Percentiles rank a stretch among this genome's conserved stretches.
Conservation (phyloP, 1,140 invertebrate genomes). For the Doryteuthis pealeii region DNA sequence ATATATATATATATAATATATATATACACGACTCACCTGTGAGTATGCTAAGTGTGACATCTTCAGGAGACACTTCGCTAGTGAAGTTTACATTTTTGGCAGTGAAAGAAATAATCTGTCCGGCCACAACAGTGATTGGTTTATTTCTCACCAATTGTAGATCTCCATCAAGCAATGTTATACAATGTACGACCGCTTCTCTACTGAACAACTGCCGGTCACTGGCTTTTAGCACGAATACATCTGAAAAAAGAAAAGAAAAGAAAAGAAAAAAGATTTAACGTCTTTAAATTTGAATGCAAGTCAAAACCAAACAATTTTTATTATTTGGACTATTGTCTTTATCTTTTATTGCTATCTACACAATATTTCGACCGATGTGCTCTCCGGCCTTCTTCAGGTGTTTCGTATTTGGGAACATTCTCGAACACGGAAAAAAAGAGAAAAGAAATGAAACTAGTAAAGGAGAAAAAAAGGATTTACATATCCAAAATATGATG, state of each 20-base stretch:
- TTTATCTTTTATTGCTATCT: background rate
- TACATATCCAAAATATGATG: too few species aligned
- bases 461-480: too few species aligned
- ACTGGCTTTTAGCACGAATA: constrained; percentile 29
- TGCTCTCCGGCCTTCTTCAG: background rate
- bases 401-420: too few species aligned
- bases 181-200: constrained; percentile 22
- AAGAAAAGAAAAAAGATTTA: background rate
- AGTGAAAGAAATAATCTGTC: constrained; percentile 24
- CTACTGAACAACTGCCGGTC: constrained; percentile 32
- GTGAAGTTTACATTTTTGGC: too few species aligned
- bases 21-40: too few species aligned
- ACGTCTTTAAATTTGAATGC: background rate
- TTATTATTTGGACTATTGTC: background rate
- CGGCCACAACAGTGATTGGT: constrained; percentile 25
- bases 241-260: constrained; percentile 27
- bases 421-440: too few species aligned
- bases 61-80: too few species aligned
- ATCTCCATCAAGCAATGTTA: constrained; percentile 22
- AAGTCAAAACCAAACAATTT: background rate
- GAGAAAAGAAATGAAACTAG: too few species aligned
- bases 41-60: too few species aligned
- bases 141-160: constrained; percentile 27
- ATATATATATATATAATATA: too few species aligned
- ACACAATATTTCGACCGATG: background rate